Base-by-base conservation (phyloP, 2,888 invertebrate species). In the Hemistola chrysoprasaria region DNA sequence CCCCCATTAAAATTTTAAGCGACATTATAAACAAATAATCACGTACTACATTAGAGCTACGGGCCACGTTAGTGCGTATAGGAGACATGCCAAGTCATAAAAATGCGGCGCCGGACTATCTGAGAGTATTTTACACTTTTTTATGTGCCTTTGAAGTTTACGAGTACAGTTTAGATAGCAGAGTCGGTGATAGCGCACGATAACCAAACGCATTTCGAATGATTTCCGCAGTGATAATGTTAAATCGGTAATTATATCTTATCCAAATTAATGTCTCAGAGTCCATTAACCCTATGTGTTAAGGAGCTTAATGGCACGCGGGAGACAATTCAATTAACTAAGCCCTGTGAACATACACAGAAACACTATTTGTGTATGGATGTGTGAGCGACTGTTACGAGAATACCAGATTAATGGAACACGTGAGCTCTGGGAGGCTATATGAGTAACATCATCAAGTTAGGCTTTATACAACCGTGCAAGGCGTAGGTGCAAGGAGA, bases 141-240 rank as follows among this genome's bases (percentile, higher is more conserved):
- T 38, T 44, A 49, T 44, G 30, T 34, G 33, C 39, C 39, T 46
- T 53, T 50, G 36, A 53, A 43, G 50, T 50, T 46, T 32, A 50
- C 31, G 11, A 31, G 24, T 44, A 34, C 40, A 42, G 23, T 30
- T 32, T 30, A 24, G 11, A 36, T 21, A 42, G 23, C 10, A 22
- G 27, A 29, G 4, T 3, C 16, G 4, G 16, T 16, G 16, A 2
- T 16, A 3, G 16, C 4, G 4, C 16, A 4, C 16, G 16, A 16
- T 3, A 16, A 16, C 16, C 16, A 16, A 4, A 16, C 16, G 16
- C 16, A 16, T 16, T 16, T 16, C 4, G 4, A 16, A 16, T 4
- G 16, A 16, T 16, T 16, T 16, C 16, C 16, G 16, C 4, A 16
- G 16, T 3, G 16, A 16, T 16, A 16, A 16, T 16, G 16, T 4